Conservation (phyloP, 2,113 vertebrate genomes). For the Illadopsis cleaveri region DNA sequence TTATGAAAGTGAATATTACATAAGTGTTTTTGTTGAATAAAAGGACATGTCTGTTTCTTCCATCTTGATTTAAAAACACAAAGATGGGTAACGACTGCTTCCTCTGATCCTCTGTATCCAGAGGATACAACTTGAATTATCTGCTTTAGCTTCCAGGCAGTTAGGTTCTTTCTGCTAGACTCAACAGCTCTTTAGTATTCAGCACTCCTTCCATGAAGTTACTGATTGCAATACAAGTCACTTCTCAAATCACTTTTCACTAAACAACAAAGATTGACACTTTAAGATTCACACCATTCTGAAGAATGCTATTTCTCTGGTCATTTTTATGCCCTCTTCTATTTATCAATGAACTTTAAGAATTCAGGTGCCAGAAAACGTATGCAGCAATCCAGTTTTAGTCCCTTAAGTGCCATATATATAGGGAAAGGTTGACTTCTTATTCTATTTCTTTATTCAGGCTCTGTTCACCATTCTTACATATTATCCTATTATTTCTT, state of each 20-base stretch:
- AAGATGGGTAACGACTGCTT: neutral
- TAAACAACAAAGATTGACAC: neutral
- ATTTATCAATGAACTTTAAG: neutral
- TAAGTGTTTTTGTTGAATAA: neutral
- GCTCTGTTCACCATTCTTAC: neutral
- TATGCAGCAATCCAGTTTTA: neutral
- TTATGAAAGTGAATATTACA: neutral
- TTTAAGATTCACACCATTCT: neutral
- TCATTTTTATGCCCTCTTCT: neutral
- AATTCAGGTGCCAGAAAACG: neutral
- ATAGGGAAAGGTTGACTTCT: neutral
- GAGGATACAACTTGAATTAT: neutral
- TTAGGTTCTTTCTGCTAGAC: neutral
- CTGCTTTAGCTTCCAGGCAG: neutral
- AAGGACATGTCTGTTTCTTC: neutral
- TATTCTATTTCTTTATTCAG: neutral
- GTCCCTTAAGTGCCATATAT: neutral
- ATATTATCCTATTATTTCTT: neutral
- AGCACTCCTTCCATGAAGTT: neutral
- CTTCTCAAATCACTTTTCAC: neutral
- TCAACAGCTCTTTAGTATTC: neutral
- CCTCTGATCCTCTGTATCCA: neutral
- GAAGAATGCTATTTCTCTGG: neutral
- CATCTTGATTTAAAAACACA: neutral
- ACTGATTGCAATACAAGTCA: neutral